phyloP scores from a whole-genome alignment of 2,797 vertebrate genomes.

The Poeciliopsis paucimaculata region DNA sequence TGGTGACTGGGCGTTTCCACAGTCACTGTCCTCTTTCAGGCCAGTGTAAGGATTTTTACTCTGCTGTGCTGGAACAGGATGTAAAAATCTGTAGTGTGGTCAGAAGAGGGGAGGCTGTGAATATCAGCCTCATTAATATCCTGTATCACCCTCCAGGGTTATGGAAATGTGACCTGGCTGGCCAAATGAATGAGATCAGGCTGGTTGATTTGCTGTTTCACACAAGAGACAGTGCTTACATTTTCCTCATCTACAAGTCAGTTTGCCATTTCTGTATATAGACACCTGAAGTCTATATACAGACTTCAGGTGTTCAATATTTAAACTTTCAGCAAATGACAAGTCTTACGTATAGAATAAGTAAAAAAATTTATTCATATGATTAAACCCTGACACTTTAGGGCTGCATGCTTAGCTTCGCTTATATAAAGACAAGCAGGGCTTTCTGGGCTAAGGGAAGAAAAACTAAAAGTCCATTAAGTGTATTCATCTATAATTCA shows the following conservation, averaged over 20 bases:
- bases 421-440: slow-evolving; percentile 61
- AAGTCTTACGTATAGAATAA: slow-evolving; percentile 8
- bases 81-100: slow-evolving; percentile 45
- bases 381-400: slow-evolving; percentile 41
- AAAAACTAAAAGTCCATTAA: slow-evolving; percentile 76
- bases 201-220: slow-evolving; percentile 66
- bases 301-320: too few species aligned
- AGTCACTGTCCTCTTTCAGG: slow-evolving; percentile 70
- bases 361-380: slow-evolving; percentile 10
- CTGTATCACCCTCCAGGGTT: slow-evolving; percentile 67
- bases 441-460: slow-evolving; percentile 56
- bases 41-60: slow-evolving; percentile 61
- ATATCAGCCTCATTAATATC: slow-evolving; percentile 77
- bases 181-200: slow-evolving; percentile 63
- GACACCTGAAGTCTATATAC: slow-evolving; percentile 21
- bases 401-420: slow-evolving; percentile 27
- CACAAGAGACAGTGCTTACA: slow-evolving; percentile 42
- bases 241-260: slow-evolving; percentile 34
- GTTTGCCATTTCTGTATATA: slow-evolving; percentile 56
- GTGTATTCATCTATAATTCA: slow-evolving; percentile 78
- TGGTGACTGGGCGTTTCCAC: slow-evolving; percentile 81
- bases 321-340: slow-evolving; percentile 26
- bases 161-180: slow-evolving; percentile 59
- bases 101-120: slow-evolving; percentile 48
- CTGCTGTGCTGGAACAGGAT: slow-evolving; percentile 42